These are phyloP conservation scores for Agriopis aurantiaria DNA, from an alignment of 2,888 invertebrate genomes.

Conservation along the genomic window DNA sequence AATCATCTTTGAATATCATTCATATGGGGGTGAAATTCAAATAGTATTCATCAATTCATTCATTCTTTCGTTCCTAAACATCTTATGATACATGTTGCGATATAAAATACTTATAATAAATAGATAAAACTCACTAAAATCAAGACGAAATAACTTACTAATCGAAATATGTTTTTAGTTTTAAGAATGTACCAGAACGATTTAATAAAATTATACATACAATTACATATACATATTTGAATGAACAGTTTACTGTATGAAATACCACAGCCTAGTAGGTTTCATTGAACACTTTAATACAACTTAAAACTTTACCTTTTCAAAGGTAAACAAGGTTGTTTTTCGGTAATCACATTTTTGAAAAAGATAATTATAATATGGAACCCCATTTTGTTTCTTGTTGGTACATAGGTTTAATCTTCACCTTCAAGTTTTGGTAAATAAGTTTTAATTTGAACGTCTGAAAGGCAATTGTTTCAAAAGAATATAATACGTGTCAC, in stretches of 20 bases:
- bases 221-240: no score
- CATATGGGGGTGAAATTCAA: no score
- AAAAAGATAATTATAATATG: background rate
- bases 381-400: background rate
- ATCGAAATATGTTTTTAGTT: no score
- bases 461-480: no score
- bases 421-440: no score
- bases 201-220: no score
- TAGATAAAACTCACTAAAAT: background rate
- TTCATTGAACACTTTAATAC: conserved; percentile 71
- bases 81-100: background rate
- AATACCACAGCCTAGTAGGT: conserved; percentile 55
- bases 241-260: conserved; percentile 38
- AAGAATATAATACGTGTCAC: no score
- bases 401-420: background rate
- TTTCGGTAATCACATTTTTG: conserved; percentile 31
- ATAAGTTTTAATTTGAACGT: no score
- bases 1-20: no score
- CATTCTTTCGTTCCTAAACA: background rate
- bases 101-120: background rate
- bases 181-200: no score
- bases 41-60: no score
- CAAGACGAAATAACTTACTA: no score
- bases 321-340: conserved; percentile 12
- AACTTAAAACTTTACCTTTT: conserved; percentile 36